Conservation (phyloP, 2,797 vertebrate genomes). For the Muscicapa striata region DNA sequence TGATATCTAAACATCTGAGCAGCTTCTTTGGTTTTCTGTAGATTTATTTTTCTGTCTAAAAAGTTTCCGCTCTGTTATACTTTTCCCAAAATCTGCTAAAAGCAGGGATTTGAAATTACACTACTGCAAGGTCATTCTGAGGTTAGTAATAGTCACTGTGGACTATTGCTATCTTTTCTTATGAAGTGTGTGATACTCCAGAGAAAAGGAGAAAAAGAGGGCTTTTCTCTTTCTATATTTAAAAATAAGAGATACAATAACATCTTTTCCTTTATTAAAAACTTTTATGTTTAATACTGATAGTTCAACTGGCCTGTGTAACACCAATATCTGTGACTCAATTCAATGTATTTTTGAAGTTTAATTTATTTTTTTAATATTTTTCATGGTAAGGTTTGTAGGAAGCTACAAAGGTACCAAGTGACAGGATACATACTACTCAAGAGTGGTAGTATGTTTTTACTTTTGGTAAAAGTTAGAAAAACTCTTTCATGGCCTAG, state of each 20-base stretch:
- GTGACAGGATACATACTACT: neutral
- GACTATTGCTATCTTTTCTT: neutral
- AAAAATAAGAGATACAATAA: neutral
- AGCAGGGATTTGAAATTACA: conserved; percentile 6
- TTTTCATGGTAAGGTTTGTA: neutral
- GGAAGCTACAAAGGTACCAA: neutral
- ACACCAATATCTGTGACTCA: neutral
- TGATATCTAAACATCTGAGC: neutral
- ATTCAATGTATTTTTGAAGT: neutral
- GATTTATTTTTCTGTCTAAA: conserved; percentile 16
- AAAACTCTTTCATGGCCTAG: neutral
- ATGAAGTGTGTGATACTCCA: neutral
- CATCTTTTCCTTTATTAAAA: neutral
- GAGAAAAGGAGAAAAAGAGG: neutral
- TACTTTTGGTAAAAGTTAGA: neutral
- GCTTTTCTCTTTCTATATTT: neutral
- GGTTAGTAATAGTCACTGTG: neutral
- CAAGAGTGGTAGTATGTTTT: neutral
- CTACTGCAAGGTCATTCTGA: neutral
- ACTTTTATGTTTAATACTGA: neutral
- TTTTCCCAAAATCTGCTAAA: neutral
- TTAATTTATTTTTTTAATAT: neutral
- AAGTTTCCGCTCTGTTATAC: neutral
- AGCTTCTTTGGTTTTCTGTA: neutral
- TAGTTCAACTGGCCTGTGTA: neutral